These are phyloP conservation scores for Montipora foliosa DNA, from an alignment of 64 coral and sea anemone genomes.

Conservation along the genomic window DNA sequence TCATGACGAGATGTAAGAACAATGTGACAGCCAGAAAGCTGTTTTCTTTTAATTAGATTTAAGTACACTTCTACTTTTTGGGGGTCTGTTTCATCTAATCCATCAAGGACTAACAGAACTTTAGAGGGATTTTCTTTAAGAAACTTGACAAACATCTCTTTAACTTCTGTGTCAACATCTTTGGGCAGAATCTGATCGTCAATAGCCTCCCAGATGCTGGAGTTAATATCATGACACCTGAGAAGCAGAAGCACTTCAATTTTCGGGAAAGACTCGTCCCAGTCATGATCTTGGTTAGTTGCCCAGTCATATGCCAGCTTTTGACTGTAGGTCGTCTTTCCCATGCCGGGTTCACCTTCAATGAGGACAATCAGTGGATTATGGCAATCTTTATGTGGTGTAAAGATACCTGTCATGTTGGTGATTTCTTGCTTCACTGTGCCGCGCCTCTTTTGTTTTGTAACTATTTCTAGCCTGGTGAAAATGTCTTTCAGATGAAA, in stretches of 20 bases:
- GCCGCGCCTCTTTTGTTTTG: not conserved
- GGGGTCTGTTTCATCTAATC: slow-evolving; percentile 13
- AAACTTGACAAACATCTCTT: slow-evolving; percentile 19
- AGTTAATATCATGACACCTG: slow-evolving; percentile 6
- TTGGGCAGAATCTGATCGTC: slow-evolving; percentile 42
- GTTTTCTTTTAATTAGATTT: not conserved
- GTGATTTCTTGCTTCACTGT: not conserved
- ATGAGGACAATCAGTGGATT: not conserved
- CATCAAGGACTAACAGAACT: slow-evolving; percentile 46
- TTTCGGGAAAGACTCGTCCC: slow-evolving; percentile 15
- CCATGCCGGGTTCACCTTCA: slow-evolving; percentile 31
- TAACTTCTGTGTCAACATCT: slow-evolving; percentile 27
- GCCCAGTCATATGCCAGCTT: slow-evolving; percentile 54
- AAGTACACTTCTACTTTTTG: not conserved
- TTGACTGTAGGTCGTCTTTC: slow-evolving; percentile 30
- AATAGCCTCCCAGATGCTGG: slow-evolving; percentile 24
- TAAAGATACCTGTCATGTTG: not conserved
- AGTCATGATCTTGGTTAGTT: not conserved
- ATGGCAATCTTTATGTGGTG: not conserved
- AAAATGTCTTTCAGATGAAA: not conserved
- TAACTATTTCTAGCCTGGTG: not conserved
- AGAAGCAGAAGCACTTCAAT: slow-evolving; percentile 47
- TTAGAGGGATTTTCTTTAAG: slow-evolving; percentile 30
- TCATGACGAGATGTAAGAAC: slow-evolving; percentile 31
- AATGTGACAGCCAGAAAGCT: not conserved